Evolutionary conservation across 2,888 invertebrate species (phyloP), one percentile per base, ranked within the genome.

Genomic region (Dichetophora obliterata): DNA sequence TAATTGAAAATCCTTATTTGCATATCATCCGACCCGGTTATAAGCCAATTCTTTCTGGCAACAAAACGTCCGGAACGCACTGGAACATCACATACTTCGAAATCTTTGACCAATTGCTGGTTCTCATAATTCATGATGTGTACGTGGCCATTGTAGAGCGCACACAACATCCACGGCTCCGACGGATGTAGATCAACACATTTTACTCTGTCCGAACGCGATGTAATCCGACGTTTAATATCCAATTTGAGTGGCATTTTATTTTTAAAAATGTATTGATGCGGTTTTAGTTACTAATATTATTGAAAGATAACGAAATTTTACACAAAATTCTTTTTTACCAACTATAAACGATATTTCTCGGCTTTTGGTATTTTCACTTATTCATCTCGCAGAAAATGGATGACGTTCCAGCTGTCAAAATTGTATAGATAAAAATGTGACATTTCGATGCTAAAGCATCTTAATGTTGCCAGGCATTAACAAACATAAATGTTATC

Each of bases 71-170:
- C 98, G 0, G 98, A 95, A 84, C 99, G 92, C 5, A 99, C 99
- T 0, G 99, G 99, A 37, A 98, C 90, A 87, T 99, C 98, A 88
- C 99, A 99, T 3, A 97, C 96, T 91, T 97, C 96, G 85, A 97
- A 96, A 83, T 95, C 94, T 88, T 95, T 95, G 14, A 96, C 95
- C 83, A 96, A 92, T 84, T 94, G 93, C 89, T 98, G 98, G 79
- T 95, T 96, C 88, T 99, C 99, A 90, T 97, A 95, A 89, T 99
- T 99, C 98, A 99, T 99, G 86, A 99, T 96, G 91, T 99, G 98
- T 84, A 99, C 98, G 91, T 99, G 97, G 83, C 99, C 99, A 91
- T 98, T 98, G 92, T 99, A 99, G 48, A 99, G 91, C 54, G 98
- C 97, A 84, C 98, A 98, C 73, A 99, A 92, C 93, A 99, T 96